Evolutionary conservation across 2,797 vertebrate genomes (phyloP).

Genomic region (Melanogrammus aeglefinus): DNA sequence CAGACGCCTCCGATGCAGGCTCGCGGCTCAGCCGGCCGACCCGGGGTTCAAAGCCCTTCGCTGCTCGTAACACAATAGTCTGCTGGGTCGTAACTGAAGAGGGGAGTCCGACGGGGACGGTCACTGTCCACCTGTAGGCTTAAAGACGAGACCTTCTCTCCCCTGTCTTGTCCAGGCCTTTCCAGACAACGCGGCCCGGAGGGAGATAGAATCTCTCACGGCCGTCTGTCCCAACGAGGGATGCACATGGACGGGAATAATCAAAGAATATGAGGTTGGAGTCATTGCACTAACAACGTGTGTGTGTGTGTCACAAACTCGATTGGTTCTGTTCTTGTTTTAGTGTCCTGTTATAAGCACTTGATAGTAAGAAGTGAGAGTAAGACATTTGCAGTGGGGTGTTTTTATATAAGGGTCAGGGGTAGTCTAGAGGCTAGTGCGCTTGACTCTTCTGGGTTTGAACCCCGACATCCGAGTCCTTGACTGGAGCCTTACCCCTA

Average conservation of each 20-base stretch:
- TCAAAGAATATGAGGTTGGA: slow-evolving; percentile 92
- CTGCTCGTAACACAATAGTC: background rate
- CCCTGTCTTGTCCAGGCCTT: slow-evolving; percentile 78
- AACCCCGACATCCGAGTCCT: background rate
- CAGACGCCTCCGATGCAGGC: background rate
- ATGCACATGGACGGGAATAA: slow-evolving; percentile 89
- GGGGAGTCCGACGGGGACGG: background rate
- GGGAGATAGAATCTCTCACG: slow-evolving; percentile 90
- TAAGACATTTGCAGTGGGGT: background rate
- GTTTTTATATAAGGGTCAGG: background rate
- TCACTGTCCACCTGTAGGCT: background rate
- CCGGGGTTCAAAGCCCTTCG: background rate
- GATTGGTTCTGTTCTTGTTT: background rate
- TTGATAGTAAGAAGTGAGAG: background rate
- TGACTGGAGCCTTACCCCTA: background rate
- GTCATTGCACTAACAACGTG: too few relatives aligned
- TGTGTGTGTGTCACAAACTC: background rate
- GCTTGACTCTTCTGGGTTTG: background rate
- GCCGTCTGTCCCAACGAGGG: slow-evolving; percentile 85
- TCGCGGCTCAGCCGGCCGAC: background rate
- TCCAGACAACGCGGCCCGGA: slow-evolving; percentile 92
- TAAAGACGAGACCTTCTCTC: background rate
- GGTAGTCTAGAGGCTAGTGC: background rate
- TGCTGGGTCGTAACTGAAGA: background rate
- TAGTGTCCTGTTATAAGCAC: background rate